These are phyloP conservation scores for Scelioninae gen. 1 DNA, from an alignment of 2,888 invertebrate species.

Conservation along the genomic window DNA sequence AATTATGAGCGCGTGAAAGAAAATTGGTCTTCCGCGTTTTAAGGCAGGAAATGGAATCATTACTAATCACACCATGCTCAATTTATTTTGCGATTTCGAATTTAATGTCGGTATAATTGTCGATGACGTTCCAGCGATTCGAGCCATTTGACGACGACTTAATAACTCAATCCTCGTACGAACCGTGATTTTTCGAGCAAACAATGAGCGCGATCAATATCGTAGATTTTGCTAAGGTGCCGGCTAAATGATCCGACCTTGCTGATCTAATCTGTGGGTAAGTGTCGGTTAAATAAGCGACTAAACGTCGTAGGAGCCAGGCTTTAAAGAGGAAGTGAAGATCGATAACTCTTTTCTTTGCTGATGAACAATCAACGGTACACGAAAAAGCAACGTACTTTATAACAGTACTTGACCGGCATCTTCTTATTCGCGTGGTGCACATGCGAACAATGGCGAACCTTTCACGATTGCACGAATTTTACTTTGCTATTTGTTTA, in stretches of 20 bases:
- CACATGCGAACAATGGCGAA: slow-evolving; percentile 73
- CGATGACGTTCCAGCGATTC: slow-evolving; percentile 38
- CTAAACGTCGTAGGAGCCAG: slow-evolving; percentile 51
- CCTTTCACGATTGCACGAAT: slow-evolving; percentile 39
- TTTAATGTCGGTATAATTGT: slow-evolving; percentile 53
- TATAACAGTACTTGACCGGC: slow-evolving; percentile 67
- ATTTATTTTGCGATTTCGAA: slow-evolving; percentile 67
- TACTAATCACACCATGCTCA: slow-evolving; percentile 66
- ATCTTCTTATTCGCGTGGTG: too few species aligned
- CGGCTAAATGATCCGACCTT: slow-evolving; percentile 21
- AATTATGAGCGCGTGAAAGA: slow-evolving; percentile 70
- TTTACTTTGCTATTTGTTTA: slow-evolving; percentile 57
- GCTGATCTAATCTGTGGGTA: slow-evolving; percentile 49
- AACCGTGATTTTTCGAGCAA: too few species aligned
- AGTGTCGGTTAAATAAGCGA: slow-evolving; percentile 53
- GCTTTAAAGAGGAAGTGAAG: slow-evolving; percentile 59
- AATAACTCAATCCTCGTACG: slow-evolving; percentile 47
- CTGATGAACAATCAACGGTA: slow-evolving; percentile 70
- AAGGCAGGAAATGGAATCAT: slow-evolving; percentile 67
- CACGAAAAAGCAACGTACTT: slow-evolving; percentile 64
- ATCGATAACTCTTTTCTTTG: slow-evolving; percentile 69
- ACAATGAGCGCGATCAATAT: too few species aligned
- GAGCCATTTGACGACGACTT: slow-evolving; percentile 33
- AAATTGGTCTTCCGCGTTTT: slow-evolving; percentile 65
- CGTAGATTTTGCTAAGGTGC: neutral